phyloP scores from a whole-genome alignment of 2,797 vertebrate species.

The Mormyrops boulengeri region DNA sequence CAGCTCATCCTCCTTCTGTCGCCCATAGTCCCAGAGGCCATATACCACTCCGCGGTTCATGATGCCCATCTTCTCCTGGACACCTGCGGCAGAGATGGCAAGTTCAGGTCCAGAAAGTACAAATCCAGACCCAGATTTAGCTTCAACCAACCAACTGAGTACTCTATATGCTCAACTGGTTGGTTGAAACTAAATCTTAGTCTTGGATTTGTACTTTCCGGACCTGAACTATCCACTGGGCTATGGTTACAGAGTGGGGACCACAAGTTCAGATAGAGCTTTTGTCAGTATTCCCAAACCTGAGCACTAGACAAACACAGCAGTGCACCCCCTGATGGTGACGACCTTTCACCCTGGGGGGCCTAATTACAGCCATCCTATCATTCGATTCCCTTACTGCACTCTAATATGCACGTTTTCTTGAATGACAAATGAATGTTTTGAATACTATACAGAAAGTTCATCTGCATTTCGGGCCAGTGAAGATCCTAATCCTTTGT shows the following conservation, averaged over 20 bases:
- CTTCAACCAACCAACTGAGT: neutral
- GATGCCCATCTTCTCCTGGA: conserved; percentile 98
- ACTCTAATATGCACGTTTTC: neutral
- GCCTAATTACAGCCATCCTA: neutral
- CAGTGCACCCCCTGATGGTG: neutral
- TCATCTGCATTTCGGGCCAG: neutral
- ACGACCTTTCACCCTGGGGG: neutral
- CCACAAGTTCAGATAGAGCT: neutral
- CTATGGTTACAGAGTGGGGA: neutral
- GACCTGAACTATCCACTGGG: neutral
- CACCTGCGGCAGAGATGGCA: conserved; percentile 57
- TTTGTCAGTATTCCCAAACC: neutral
- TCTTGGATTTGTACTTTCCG: neutral
- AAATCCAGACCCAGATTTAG: neutral
- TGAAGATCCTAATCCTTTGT: neutral
- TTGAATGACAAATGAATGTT: neutral
- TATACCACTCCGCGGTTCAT: conserved; percentile 97
- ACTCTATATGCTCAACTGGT: neutral
- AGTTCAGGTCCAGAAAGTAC: neutral
- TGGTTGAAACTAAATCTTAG: neutral
- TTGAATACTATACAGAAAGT: neutral
- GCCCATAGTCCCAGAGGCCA: conserved; percentile 81
- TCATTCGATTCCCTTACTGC: neutral
- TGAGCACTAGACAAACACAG: neutral
- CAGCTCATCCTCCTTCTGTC: conserved; percentile 78